phyloP scores from a whole-genome alignment of 2,113 vertebrate species.

The Orcinus orca region DNA sequence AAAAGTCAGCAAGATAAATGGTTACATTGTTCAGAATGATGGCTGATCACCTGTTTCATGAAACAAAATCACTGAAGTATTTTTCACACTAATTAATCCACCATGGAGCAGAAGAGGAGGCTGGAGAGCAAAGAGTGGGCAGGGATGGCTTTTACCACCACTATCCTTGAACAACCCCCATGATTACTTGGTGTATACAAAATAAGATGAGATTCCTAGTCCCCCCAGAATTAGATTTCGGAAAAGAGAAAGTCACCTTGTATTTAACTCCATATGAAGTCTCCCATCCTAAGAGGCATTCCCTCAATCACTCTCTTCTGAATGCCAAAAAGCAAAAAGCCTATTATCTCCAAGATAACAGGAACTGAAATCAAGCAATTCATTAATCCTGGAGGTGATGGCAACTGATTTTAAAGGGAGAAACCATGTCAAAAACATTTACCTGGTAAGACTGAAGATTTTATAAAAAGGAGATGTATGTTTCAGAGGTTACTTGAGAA shows the following conservation, averaged over 20 bases:
- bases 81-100: slow-evolving; percentile 12
- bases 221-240: neutral
- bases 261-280: neutral
- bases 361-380: slow-evolving; percentile 20
- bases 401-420: neutral
- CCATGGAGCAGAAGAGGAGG: neutral
- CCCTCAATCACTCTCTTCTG: slow-evolving; percentile 13
- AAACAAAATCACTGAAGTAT: neutral
- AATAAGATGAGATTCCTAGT: slow-evolving; percentile 6
- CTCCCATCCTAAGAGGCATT: neutral
- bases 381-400: neutral
- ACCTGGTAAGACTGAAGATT: neutral
- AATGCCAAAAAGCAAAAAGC: neutral
- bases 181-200: neutral
- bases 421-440: neutral
- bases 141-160: neutral
- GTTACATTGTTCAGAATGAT: neutral
- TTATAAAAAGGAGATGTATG: neutral
- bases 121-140: neutral
- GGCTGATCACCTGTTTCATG: neutral
- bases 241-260: slow-evolving; percentile 15
- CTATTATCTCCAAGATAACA: neutral
- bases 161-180: neutral
- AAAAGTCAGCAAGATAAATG: slow-evolving; percentile 16
- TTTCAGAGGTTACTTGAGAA: neutral